Evolutionary conservation across 1,140 invertebrate genomes (phyloP).

Genomic region (Achatina immaculata): DNA sequence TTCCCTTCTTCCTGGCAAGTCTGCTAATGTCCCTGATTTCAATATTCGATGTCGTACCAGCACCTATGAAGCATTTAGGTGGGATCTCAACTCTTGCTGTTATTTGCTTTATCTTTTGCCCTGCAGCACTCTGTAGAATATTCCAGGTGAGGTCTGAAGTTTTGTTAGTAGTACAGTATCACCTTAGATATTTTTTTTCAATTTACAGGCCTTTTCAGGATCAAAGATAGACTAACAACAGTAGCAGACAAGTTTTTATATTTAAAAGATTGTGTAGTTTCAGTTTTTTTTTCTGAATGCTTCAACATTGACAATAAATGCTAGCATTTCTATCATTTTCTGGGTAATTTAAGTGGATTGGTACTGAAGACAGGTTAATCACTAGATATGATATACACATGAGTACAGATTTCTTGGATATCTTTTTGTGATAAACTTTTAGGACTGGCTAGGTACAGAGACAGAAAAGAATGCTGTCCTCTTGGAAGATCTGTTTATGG

Average conservation of each 20-base stretch:
- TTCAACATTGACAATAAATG: background rate
- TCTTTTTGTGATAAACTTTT: background rate
- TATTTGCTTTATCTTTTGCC: too few species aligned
- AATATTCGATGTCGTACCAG: too few species aligned
- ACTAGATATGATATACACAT: background rate
- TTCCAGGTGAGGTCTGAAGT: too few species aligned
- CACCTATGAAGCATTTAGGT: too few species aligned
- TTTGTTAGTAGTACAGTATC: too few species aligned
- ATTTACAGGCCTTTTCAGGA: too few species aligned
- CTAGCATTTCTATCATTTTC: background rate
- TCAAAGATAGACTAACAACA: too few species aligned
- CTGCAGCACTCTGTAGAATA: too few species aligned
- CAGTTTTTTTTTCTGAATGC: background rate
- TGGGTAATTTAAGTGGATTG: background rate
- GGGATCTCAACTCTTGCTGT: too few species aligned
- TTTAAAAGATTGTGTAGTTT: background rate
- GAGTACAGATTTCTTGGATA: background rate
- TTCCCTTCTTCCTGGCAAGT: too few species aligned
- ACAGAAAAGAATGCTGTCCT: conserved; percentile 38
- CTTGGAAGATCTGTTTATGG: conserved; percentile 42
- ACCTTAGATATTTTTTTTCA: too few species aligned
- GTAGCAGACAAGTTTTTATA: background rate
- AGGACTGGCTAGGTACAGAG: conserved; percentile 54
- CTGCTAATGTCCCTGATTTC: too few species aligned
- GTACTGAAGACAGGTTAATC: background rate